A percentile compares a stretch with the other conserved stretches of the same genome.
These are phyloP conservation scores for Archivesica marissinica DNA, from an alignment of 1,140 invertebrate genomes.

Conservation along the genomic window DNA sequence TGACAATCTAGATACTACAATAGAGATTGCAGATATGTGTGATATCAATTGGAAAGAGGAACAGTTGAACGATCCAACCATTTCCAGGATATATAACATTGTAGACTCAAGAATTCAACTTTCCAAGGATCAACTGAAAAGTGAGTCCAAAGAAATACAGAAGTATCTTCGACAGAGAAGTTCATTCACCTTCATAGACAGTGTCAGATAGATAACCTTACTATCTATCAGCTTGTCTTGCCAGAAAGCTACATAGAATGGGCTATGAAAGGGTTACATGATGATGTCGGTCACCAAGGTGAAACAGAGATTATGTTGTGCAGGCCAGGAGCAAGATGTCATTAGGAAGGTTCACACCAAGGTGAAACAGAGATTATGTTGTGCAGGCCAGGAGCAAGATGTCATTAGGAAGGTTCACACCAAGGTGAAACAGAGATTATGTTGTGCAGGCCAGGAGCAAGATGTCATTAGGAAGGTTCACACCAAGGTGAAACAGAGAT, in stretches of 20 bases:
- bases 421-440: no score
- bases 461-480: no score
- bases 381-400: no score
- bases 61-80: neutral
- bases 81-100: neutral
- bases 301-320: neutral
- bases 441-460: no score
- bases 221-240: conserved; percentile 9
- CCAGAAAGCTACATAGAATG: neutral
- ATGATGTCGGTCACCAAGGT: conserved; percentile 49
- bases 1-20: neutral
- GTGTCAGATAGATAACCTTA: neutral
- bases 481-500: conserved; percentile 21
- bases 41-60: neutral
- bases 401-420: no score
- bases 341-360: no score
- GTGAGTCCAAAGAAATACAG: conserved; percentile 28
- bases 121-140: neutral
- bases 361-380: no score
- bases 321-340: neutral
- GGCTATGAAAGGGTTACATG: conserved; percentile 34
- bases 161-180: conserved; percentile 21
- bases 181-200: neutral
- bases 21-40: neutral
- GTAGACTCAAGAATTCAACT: neutral